Evolutionary conservation across 2,888 invertebrate species (phyloP).

Genomic region (Drosophila nigricruria): DNA sequence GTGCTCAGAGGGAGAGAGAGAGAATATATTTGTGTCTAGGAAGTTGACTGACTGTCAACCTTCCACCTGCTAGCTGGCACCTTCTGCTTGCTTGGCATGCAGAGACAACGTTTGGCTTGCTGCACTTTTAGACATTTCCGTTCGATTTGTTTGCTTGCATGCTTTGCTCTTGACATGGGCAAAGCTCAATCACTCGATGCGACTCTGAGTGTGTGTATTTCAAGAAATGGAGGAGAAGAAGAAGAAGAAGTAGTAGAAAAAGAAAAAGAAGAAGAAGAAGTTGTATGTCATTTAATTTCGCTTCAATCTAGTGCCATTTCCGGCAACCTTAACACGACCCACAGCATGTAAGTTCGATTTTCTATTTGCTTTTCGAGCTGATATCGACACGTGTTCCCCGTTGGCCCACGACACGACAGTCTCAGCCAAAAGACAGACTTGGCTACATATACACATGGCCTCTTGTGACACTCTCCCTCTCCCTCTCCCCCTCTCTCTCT

Average conservation of each 20-base stretch:
- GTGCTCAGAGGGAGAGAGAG: neutral
- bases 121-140: constrained; percentile 79
- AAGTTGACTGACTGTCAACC: constrained; percentile 25
- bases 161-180: constrained; percentile 48
- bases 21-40: constrained; percentile 20
- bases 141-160: constrained; percentile 79
- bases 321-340: constrained; percentile 36
- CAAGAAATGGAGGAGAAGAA: constrained; percentile 4
- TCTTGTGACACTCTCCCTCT: constrained; percentile 29
- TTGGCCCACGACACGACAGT: constrained; percentile 52
- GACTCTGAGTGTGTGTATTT: neutral
- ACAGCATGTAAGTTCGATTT: constrained; percentile 20
- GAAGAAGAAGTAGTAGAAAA: constrained; percentile 18
- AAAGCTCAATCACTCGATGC: constrained; percentile 21
- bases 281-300: constrained; percentile 66
- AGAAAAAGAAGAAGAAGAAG: constrained; percentile 33
- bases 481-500: neutral
- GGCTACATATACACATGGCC: constrained; percentile 25
- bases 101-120: constrained; percentile 59
- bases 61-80: neutral
- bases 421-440: constrained; percentile 19
- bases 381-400: constrained; percentile 67
- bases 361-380: constrained; percentile 50
- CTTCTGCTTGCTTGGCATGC: constrained; percentile 34
- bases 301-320: constrained; percentile 63